Evolutionary conservation across 2,113 vertebrate species (phyloP).

Genomic region (Hyla sarda): DNA sequence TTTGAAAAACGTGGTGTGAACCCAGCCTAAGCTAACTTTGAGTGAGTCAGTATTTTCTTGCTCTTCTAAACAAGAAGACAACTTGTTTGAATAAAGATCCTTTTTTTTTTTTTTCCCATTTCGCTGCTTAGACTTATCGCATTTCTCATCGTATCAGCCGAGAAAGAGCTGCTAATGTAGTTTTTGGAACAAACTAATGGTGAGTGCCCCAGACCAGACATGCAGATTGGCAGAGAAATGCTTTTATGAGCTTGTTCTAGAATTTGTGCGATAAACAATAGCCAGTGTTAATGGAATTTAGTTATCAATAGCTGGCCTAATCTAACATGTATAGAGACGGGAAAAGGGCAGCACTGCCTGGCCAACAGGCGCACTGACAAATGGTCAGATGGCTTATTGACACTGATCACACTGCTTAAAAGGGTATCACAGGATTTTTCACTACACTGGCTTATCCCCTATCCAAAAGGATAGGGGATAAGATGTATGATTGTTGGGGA

Average conservation of each 20-base stretch:
- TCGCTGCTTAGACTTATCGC: neutral
- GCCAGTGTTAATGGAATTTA: slow-evolving; percentile 44
- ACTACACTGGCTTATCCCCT: no score
- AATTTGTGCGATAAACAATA: slow-evolving; percentile 42
- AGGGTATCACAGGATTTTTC: no score
- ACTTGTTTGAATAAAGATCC: neutral
- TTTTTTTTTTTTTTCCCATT: neutral
- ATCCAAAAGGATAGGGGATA: no score
- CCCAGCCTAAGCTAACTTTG: neutral
- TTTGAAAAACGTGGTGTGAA: no score
- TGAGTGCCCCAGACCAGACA: slow-evolving; percentile 4
- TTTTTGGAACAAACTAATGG: slow-evolving; percentile 29
- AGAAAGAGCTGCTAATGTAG: slow-evolving; percentile 31
- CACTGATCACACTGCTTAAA: neutral
- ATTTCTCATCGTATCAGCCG: neutral
- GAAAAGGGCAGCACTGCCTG: neutral
- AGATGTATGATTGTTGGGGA: no score
- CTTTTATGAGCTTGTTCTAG: slow-evolving; percentile 46
- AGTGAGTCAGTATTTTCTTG: neutral
- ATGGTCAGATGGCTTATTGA: slow-evolving; percentile 20
- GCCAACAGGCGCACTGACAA: slow-evolving; percentile 2
- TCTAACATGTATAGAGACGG: slow-evolving; percentile 40
- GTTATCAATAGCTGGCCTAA: slow-evolving; percentile 42
- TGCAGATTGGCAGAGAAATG: slow-evolving; percentile 14
- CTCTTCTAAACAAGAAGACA: neutral